Base-by-base conservation (phyloP, 2,888 invertebrate genomes). In the Euzophera pinguis region DNA sequence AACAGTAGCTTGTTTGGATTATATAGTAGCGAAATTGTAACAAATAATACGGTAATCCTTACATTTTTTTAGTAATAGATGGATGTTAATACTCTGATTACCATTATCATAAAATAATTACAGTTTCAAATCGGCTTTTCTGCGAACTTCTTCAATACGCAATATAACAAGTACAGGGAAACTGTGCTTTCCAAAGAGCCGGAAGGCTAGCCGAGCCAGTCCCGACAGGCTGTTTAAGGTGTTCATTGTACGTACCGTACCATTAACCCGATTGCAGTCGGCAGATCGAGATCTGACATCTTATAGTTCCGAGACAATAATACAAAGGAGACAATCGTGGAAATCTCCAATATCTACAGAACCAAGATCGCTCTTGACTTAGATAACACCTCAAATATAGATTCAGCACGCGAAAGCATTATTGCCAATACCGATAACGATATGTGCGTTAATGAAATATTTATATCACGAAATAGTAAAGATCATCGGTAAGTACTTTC, bases 221-320 rank as follows among this genome's bases (percentile, higher is more conserved):
- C 63, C 64, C 62, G 61, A 62, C 64, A 16, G 60, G 59, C 73
- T 71, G 61, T 71, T 67, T 70, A 76, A 65, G 50, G 52, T 32
- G 51, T 48, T 59, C 54, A 70, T 70, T 69, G 64, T 65, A 63
- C 60, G 71, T 76, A 29, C 13, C 8, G 43, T 78, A 75, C 74
- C 77, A 73, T 81, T 83, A 80, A 79, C 81, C 81, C 69, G 73
- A 68, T 75, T 79, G 71, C 45, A 32, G 29, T 4, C 16, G 22
- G 52, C 47, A 55, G 45, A 52, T 47, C 14, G 13, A 43, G 47
- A 37, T 14, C 13, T 14, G 7, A 27, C 5, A 27, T 48, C 17
- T 32, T 22, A 2, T 2, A 5, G 8, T 32, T 27, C 12, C 7
- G 22, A 27, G 10, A n/a, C 35, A 9, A 13, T 13, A 12, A 32